Conservation (phyloP, 2,797 vertebrate species). For the Sebastes miniatus region DNA sequence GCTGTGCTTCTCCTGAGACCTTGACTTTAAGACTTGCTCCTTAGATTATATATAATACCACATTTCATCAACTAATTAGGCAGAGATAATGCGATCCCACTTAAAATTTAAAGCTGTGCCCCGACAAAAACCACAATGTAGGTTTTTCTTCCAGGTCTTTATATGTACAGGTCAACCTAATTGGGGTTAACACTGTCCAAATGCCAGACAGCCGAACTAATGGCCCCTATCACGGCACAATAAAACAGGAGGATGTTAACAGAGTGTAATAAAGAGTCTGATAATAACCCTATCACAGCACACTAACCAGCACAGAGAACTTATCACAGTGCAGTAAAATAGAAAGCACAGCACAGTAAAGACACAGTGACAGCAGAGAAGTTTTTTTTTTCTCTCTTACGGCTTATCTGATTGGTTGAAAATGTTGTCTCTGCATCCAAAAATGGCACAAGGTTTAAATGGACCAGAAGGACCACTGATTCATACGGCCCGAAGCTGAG, state of each 20-base stretch:
- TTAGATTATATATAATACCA: conserved; percentile 2
- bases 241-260: conserved; percentile 47
- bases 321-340: conserved; percentile 4
- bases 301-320: conserved; percentile 2
- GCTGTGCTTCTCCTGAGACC: conserved; percentile 9
- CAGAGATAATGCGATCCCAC: neutral
- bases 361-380: neutral
- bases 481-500: neutral
- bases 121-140: neutral
- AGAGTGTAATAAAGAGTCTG: conserved; percentile 32
- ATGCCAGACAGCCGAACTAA: conserved; percentile 34
- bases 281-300: conserved; percentile 23
- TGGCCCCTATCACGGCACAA: conserved; percentile 30
- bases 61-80: conserved; percentile 38
- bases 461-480: neutral
- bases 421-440: neutral
- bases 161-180: conserved; percentile 42
- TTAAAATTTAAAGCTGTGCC: neutral
- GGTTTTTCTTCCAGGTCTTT: conserved; percentile 3
- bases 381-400: neutral
- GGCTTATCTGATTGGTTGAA: neutral
- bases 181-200: conserved; percentile 40
- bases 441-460: neutral
- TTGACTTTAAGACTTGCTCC: conserved; percentile 9
- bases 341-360: conserved; percentile 2